A percentile compares a stretch with the other conserved stretches of the same genome.
Evolutionary conservation across 92 coral and sea anemone genomes (phyloP).

Genomic region (Micromussa lordhowensis): DNA sequence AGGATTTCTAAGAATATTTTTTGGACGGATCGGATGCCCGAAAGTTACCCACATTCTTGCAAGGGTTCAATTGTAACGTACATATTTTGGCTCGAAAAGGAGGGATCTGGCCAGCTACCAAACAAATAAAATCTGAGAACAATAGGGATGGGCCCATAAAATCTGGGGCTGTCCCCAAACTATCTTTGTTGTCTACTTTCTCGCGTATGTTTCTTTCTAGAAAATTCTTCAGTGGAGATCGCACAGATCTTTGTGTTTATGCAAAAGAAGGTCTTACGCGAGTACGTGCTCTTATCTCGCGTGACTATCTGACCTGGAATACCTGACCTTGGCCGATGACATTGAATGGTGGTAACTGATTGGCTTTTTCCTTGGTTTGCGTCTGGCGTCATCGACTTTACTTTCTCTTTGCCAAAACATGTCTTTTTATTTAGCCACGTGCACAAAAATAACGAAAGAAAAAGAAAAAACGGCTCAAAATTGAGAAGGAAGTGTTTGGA

Average conservation of each 20-base stretch:
- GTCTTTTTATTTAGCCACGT: neutral
- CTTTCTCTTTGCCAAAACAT: neutral
- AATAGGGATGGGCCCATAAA: no score
- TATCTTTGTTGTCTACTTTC: neutral
- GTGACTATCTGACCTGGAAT: neutral
- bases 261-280: neutral
- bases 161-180: no score
- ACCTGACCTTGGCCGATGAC: neutral
- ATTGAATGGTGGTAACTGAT: neutral
- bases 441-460: no score
- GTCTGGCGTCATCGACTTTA: neutral
- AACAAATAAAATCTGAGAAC: no score
- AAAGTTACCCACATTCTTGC: neutral
- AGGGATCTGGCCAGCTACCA: neutral
- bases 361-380: neutral
- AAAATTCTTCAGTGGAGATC: neutral
- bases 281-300: neutral
- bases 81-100: neutral
- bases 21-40: neutral
- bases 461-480: no score
- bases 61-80: neutral
- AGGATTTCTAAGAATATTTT: neutral
- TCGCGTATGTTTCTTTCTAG: neutral
- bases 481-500: no score
- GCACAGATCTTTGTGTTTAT: neutral